phyloP scores from a whole-genome alignment of 2,888 invertebrate species.

The Ophion obscuratus region DNA sequence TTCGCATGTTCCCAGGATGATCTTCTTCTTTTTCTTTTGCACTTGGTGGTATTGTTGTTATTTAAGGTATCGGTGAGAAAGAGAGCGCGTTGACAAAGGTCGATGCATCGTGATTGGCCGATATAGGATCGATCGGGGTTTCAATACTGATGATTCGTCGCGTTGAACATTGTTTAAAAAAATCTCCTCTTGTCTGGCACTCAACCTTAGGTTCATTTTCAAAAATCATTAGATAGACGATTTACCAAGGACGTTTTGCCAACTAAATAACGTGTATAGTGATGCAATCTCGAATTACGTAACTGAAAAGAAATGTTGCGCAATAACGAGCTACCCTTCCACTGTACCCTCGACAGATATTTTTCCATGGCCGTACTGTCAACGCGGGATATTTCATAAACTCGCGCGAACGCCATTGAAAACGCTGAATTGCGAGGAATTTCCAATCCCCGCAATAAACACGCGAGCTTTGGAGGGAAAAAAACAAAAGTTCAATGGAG shows the following conservation, averaged over 20 bases:
- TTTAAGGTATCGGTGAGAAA: too few species aligned
- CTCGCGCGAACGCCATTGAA: conserved; percentile 1
- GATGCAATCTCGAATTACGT: too few species aligned
- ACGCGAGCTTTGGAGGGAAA: not conserved
- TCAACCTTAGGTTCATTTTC: not conserved
- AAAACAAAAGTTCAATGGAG: not conserved
- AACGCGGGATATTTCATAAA: conserved; percentile 46
- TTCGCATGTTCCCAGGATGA: conserved; percentile 24
- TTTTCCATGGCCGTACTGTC: conserved; percentile 23
- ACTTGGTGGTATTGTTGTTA: too few species aligned
- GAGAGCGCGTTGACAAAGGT: too few species aligned
- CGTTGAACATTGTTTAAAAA: not conserved
- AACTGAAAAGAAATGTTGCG: too few species aligned
- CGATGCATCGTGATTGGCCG: too few species aligned
- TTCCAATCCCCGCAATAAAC: not conserved
- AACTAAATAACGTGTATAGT: too few species aligned
- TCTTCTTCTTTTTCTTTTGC: not conserved
- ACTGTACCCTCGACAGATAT: conserved; percentile 6
- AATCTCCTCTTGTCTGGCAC: not conserved
- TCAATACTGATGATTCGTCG: not conserved
- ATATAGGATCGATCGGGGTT: too few species aligned
- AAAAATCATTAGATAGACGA: not conserved
- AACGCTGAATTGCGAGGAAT: not conserved
- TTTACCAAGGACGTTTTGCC: conserved; percentile 21
- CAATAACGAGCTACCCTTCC: not conserved